phyloP scores from a whole-genome alignment of 2,888 invertebrate genomes.

The Drosophila villosipedis region DNA sequence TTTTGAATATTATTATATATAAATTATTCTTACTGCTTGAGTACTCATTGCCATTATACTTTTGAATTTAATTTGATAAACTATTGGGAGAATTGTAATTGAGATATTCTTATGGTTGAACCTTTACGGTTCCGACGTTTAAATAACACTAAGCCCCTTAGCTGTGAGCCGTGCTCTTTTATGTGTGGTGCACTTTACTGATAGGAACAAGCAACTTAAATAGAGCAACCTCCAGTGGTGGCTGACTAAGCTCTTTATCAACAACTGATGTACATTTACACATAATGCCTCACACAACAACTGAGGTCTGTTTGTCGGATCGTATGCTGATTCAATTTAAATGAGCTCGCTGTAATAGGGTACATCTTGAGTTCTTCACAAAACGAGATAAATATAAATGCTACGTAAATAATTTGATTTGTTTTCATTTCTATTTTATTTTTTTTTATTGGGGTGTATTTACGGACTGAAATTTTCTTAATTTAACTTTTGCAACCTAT shows the following conservation, averaged over 20 bases:
- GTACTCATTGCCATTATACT: constrained; percentile 34
- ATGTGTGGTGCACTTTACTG: constrained; percentile 36
- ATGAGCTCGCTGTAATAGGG: neutral
- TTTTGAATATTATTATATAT: neutral
- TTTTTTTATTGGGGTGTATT: neutral
- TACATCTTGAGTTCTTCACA: neutral
- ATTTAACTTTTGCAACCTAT: neutral
- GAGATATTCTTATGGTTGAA: too few species aligned
- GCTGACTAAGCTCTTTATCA: constrained; percentile 60
- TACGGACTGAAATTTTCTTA: neutral
- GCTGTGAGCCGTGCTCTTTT: constrained; percentile 26
- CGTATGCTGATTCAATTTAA: constrained; percentile 4
- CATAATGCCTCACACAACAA: neutral
- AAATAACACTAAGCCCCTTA: constrained; percentile 35
- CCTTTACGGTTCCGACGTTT: constrained; percentile 14
- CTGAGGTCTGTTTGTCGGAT: constrained; percentile 4
- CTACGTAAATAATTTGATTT: constrained; percentile 1
- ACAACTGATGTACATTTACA: constrained; percentile 5
- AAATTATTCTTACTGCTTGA: constrained; percentile 31
- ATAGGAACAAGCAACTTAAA: constrained; percentile 36
- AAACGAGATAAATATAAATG: neutral
- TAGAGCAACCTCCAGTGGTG: constrained; percentile 19
- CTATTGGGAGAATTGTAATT: neutral
- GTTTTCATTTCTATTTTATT: neutral
- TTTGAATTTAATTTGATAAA: neutral